These are phyloP conservation scores for Idaea dimidiata DNA, from an alignment of 2,888 invertebrate species.

Conservation along the genomic window DNA sequence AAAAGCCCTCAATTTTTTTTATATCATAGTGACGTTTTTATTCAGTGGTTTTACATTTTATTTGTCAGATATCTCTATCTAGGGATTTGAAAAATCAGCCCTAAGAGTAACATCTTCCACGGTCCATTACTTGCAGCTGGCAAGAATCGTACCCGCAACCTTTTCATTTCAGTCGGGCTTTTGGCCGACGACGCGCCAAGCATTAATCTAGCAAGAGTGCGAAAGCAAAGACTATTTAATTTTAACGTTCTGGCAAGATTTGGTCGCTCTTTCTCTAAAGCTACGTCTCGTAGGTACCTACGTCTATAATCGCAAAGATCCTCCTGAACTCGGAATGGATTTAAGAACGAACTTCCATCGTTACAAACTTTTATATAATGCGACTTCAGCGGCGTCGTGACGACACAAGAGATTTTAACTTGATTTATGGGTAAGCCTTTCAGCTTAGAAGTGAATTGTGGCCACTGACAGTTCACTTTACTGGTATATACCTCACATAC, in stretches of 20 bases:
- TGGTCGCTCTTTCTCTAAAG: neutral
- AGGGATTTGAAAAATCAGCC: too few species aligned
- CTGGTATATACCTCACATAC: neutral
- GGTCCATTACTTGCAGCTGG: too few species aligned
- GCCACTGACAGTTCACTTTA: slow-evolving; percentile 7
- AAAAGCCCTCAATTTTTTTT: too few species aligned
- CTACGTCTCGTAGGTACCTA: slow-evolving; percentile 1
- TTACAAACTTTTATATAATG: slow-evolving; percentile 66
- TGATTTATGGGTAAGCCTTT: slow-evolving; percentile 50
- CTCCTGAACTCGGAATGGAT: slow-evolving; percentile 35
- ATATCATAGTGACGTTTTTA: too few species aligned
- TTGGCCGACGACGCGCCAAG: too few species aligned
- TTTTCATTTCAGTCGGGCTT: too few species aligned
- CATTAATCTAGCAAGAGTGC: neutral
- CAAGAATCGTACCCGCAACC: too few species aligned
- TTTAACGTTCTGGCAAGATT: neutral
- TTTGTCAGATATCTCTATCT: too few species aligned
- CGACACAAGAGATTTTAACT: slow-evolving; percentile 53
- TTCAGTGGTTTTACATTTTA: too few species aligned
- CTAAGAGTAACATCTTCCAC: too few species aligned
- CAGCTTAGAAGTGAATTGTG: slow-evolving; percentile 31
- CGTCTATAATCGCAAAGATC: neutral
- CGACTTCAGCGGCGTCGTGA: slow-evolving; percentile 45
- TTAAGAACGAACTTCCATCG: slow-evolving; percentile 61
- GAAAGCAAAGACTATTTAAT: neutral